Conservation (phyloP, 2,888 invertebrate genomes). For the Pseudoips prasinana region DNA sequence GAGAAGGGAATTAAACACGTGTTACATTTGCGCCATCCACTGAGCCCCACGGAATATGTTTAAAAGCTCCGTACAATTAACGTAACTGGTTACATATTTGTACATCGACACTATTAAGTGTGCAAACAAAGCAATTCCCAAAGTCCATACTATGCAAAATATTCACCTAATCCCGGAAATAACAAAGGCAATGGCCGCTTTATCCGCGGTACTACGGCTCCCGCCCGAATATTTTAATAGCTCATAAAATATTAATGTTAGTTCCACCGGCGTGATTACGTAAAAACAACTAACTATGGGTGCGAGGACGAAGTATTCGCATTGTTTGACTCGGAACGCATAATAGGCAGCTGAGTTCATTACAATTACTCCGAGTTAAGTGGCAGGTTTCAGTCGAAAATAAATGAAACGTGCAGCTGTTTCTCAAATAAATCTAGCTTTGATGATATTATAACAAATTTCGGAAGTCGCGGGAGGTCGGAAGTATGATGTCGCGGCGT, state of each 20-base stretch:
- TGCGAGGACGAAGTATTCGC: slow-evolving; percentile 1
- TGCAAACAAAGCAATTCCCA: no score
- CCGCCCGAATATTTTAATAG: slow-evolving; percentile 3
- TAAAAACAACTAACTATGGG: slow-evolving; percentile 1
- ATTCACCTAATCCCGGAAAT: neutral
- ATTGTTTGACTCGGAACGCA: slow-evolving; percentile 2
- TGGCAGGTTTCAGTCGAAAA: neutral
- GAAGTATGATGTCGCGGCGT: slow-evolving; percentile 3
- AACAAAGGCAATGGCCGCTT: neutral
- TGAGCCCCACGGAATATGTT: no score
- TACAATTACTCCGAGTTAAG: slow-evolving; percentile 1
- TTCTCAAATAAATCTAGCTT: no score
- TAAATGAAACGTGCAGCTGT: neutral
- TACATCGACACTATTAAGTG: no score
- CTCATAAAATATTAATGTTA: slow-evolving; percentile 1
- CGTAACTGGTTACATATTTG: no score
- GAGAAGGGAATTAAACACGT: no score
- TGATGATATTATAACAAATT: no score
- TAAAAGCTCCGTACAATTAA: no score
- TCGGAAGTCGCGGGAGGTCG: no score
- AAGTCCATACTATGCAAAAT: neutral
- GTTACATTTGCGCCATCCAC: no score
- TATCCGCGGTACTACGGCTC: neutral
- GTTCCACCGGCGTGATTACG: slow-evolving; percentile 3
- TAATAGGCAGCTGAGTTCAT: slow-evolving; percentile 8